phyloP scores from a whole-genome alignment of 1,140 invertebrate genomes.

The Copidosoma floridanum region DNA sequence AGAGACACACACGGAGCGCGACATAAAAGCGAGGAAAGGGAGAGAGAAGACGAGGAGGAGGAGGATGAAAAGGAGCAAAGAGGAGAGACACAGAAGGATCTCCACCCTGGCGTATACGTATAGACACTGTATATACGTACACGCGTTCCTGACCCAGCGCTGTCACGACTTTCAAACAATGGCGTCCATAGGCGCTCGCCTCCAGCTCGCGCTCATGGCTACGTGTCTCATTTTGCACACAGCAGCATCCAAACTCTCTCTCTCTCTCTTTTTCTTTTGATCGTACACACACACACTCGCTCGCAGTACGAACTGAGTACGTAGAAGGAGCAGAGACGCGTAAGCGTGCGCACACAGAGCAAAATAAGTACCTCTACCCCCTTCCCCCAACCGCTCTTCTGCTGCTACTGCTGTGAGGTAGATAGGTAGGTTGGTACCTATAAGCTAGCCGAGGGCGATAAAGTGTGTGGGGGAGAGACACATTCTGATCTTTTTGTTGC shows the following conservation, averaged over 20 bases:
- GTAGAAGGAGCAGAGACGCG: too few species aligned
- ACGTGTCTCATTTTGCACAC: conserved; percentile 34
- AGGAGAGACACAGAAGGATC: conserved; percentile 22
- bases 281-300: neutral
- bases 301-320: too few species aligned
- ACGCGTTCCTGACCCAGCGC: conserved; percentile 34
- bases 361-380: conserved; percentile 24
- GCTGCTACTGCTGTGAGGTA: neutral
- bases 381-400: too few species aligned
- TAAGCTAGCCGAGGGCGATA: conserved; percentile 3
- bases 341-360: neutral
- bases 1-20: conserved; percentile 3
- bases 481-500: too few species aligned
- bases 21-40: neutral
- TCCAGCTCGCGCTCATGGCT: conserved; percentile 7
- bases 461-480: conserved; percentile 8
- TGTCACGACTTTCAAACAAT: conserved; percentile 37
- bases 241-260: too few species aligned
- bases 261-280: too few species aligned
- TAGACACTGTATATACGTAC: too few species aligned
- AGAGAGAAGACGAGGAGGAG: too few species aligned
- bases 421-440: too few species aligned
- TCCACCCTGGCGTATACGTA: conserved; percentile 26
- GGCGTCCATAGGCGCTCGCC: conserved; percentile 29
- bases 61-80: neutral